A percentile compares a stretch with the other conserved stretches of the same genome.
phyloP scores from a whole-genome alignment of 2,113 vertebrate genomes.

The Uria lomvia region DNA sequence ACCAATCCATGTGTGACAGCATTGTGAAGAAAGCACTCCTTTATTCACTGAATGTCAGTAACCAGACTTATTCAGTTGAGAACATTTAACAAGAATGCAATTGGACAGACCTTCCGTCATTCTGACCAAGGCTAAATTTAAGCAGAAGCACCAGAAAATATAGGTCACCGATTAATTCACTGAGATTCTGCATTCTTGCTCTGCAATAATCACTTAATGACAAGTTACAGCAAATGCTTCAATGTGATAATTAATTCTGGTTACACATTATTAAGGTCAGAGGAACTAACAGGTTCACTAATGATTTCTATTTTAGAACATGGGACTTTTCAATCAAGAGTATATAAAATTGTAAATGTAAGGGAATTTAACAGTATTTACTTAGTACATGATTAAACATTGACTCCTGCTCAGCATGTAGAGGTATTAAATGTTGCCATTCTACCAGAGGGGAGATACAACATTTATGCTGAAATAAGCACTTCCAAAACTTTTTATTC shows the following conservation, averaged over 20 bases:
- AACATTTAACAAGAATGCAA: conserved; percentile 57
- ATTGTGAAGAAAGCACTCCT: conserved; percentile 51
- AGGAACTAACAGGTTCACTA: conserved; percentile 36
- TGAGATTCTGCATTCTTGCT: conserved; percentile 56
- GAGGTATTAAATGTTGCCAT: neutral
- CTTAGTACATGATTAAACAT: neutral
- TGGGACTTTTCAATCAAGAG: conserved; percentile 17
- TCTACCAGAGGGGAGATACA: neutral
- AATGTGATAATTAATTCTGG: conserved; percentile 61
- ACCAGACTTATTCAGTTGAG: conserved; percentile 38
- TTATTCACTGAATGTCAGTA: conserved; percentile 39
- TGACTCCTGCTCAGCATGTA: neutral
- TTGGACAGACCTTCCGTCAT: conserved; percentile 55
- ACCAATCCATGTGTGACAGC: conserved; percentile 53
- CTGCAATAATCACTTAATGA: conserved; percentile 57
- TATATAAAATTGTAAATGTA: conserved; percentile 6
- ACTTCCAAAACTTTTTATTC: neutral
- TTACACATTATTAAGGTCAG: conserved; percentile 56
- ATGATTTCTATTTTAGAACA: conserved; percentile 48
- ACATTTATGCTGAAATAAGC: neutral
- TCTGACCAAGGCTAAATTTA: conserved; percentile 48
- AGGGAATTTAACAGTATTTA: conserved; percentile 35
- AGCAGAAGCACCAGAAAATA: conserved; percentile 56
- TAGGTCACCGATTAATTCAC: conserved; percentile 68
- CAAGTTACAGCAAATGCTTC: conserved; percentile 52